Base-by-base conservation (phyloP, 1,140 invertebrate species). In the Meloidogyne chitwoodi region DNA sequence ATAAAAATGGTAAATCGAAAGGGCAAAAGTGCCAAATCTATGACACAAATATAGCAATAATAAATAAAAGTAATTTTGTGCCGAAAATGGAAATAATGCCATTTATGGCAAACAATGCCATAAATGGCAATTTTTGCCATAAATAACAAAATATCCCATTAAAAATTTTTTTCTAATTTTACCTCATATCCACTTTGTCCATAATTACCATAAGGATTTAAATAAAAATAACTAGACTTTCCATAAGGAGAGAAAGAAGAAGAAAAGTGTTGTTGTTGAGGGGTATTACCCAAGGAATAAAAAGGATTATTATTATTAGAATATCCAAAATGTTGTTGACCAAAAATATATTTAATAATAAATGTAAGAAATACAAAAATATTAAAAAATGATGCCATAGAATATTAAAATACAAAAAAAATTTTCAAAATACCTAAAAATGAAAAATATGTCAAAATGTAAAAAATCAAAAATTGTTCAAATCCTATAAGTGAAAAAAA, bases 171-270 rank as follows among this genome's bases (percentile, higher is more conserved):
- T 56, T n/a, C 19, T 56, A 19, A 19, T n/a, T n/a, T n/a, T n/a
- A 56, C 48, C 48, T 56, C 71, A 64, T 74, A 74, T 27, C 61
- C 71, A 74, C 71, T 74, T 41, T 56, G 19, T 41, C 48, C 71
- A 74, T 74, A 63, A 63, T 48, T 48, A n/a, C 71, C 71, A 63
- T 74, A 74, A 48, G 27, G 24, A 38, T 19, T 66, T 1, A 38
- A 65, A 29, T 65, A 74, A 27, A 31, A 29, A 29, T 74, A 73
- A 31, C 71, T 73, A 5, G 64, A 66, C 65, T 56, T 56, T n/a
- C 48, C 48, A 10, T 56, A 56, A 8, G 19, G 4, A n/a, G 48
- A 19, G 0, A 56, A 56, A n/a, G 48, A 56, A 56, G 48, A 56
- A 56, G 10, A 48, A 48, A 16, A 19, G 0, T 56, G 48, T 56